These are phyloP conservation scores for Proteles cristata DNA, from an alignment of 2,113 vertebrate genomes.

Conservation along the genomic window DNA sequence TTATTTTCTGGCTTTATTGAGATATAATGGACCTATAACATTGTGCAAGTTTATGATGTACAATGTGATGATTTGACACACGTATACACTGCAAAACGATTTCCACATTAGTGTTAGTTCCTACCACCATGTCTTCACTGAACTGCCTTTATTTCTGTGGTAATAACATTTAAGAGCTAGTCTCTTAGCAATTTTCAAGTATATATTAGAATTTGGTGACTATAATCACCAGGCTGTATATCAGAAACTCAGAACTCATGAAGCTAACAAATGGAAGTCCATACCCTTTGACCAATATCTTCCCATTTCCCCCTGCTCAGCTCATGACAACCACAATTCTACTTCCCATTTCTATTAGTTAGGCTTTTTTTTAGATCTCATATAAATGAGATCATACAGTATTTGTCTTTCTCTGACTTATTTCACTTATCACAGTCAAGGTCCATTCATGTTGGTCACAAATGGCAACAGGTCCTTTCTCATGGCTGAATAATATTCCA, in stretches of 20 bases:
- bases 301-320: neutral
- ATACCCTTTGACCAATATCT: neutral
- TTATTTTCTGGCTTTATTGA: neutral
- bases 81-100: accelerated
- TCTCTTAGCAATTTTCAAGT: neutral
- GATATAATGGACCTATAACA: neutral
- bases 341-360: neutral
- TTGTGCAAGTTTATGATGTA: neutral
- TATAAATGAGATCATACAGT: neutral
- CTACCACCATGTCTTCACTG: neutral
- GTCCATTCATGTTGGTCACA: neutral
- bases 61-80: neutral
- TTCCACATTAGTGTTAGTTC: neutral
- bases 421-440: neutral
- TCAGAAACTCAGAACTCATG: neutral
- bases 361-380: neutral
- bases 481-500: accelerated
- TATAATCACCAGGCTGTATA: accelerated
- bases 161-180: neutral
- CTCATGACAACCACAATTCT: neutral
- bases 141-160: neutral
- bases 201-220: neutral
- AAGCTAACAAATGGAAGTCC: neutral
- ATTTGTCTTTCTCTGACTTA: neutral
- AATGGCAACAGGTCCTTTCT: neutral